These are phyloP conservation scores for Eilema sororculum DNA, from an alignment of 2,888 invertebrate species.

Conservation along the genomic window DNA sequence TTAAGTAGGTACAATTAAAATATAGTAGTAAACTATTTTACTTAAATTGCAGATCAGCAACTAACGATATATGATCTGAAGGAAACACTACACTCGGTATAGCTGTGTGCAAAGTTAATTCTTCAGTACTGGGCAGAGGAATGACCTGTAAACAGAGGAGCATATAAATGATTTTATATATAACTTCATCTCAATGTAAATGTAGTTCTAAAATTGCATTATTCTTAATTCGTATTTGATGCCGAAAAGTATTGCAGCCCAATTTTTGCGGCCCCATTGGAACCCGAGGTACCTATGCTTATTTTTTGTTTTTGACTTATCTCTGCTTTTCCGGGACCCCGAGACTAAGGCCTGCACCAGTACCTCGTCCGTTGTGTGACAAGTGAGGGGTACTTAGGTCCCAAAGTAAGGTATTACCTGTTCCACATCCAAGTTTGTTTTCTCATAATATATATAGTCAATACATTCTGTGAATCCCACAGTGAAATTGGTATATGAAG, in stretches of 20 bases:
- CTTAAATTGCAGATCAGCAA: constrained; percentile 91
- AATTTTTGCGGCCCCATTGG: too few species aligned
- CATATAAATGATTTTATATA: neutral
- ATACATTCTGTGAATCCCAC: constrained; percentile 93
- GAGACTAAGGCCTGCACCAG: too few species aligned
- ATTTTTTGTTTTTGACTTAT: too few species aligned
- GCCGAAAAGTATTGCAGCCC: too few species aligned
- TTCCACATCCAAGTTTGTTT: constrained; percentile 87
- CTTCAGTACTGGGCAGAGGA: constrained; percentile 93
- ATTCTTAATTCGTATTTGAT: too few species aligned
- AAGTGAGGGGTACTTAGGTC: too few species aligned
- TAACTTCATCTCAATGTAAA: neutral
- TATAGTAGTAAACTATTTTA: constrained; percentile 21
- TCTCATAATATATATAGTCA: constrained; percentile 96
- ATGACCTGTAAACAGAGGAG: constrained; percentile 86
- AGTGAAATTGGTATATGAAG: constrained; percentile 95
- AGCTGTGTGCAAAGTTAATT: constrained; percentile 91
- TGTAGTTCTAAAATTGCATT: neutral
- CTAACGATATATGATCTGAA: constrained; percentile 96
- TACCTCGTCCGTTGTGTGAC: too few species aligned
- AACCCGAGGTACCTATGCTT: too few species aligned
- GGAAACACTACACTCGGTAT: constrained; percentile 96
- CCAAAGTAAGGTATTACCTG: constrained; percentile 81
- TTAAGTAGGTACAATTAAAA: neutral
- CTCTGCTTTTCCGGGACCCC: too few species aligned